Evolutionary conservation across 2,888 invertebrate species (phyloP), one percentile per base, ranked within the genome.

Genomic region (Graphium colonna): DNA sequence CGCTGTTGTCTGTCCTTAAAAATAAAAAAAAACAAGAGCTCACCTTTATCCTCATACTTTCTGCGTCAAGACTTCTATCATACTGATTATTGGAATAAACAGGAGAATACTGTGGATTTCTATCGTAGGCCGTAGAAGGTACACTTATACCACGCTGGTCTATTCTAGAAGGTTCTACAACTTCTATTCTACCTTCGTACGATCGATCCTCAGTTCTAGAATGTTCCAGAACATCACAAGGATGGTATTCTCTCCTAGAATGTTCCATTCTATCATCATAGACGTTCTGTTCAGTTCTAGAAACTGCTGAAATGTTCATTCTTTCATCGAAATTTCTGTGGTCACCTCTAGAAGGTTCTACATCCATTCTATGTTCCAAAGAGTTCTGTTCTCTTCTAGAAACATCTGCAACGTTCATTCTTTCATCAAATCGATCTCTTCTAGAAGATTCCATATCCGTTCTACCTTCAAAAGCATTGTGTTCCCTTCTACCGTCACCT

Each of bases 31-130:
- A 21, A 21, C 2, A 21, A 5, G 5, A 21, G 5, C 21, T 36
- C 69, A 87, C 89, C 87, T 78, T 80, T 1, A 79, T 70, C 48
- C 89, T 77, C 60, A 72, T 81, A 36, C 58, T 75, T 55, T 90
- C 89, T 0, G 88, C 82, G 26, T 91, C 91, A 39, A 84, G 73
- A 60, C 91, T 81, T 55, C 86, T 73, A 3, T 88, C 87, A 26
- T 79, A 79, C n/a, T 68, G 68, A 44, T 68, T 71, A n/a, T 79
- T 81, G 0, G 75, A 73, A 31, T 87, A 88, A 0, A 86, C 88
- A 0, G 88, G 86, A 0, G 83, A 76, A 53, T 88, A 89, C 15
- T 86, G 84, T 0, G 84, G 85, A 55, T 79, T 81, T 31, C 84
- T 75, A 9, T 89, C 86, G 47, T 73, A 86, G 0, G 82, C 77